A percentile compares a stretch with the other conserved stretches of the same genome.
Conservation (phyloP, 2,113 vertebrate species). For the Narcine bancroftii region DNA sequence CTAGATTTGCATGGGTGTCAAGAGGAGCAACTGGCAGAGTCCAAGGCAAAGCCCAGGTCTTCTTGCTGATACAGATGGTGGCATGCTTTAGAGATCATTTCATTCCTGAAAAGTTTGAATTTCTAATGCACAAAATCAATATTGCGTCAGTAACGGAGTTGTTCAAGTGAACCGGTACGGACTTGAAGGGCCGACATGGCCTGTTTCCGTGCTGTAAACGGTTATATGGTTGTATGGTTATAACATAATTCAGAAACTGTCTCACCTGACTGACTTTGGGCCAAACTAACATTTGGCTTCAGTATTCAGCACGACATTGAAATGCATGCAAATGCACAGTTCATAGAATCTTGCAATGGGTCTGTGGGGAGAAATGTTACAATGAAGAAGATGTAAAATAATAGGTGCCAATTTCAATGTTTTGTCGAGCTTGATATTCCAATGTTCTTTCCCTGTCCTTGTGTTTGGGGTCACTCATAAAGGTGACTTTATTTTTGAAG, state of each 20-base stretch:
- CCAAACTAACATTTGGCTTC: not conserved
- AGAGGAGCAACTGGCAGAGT: not conserved
- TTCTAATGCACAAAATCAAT: not conserved
- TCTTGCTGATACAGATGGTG: not conserved
- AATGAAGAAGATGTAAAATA: not conserved
- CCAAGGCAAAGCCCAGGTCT: not conserved
- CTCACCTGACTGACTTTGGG: not conserved
- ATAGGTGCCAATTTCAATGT: not conserved
- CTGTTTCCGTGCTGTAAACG: too few relatives aligned
- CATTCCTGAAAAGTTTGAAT: not conserved
- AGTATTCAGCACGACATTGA: not conserved
- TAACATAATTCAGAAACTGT: not conserved
- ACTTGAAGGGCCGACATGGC: too few relatives aligned
- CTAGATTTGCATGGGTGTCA: not conserved
- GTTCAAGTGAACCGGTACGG: too few relatives aligned
- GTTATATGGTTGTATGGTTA: not conserved
- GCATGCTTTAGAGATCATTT: not conserved
- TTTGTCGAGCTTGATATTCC: not conserved
- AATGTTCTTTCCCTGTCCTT: not conserved
- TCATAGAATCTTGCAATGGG: not conserved
- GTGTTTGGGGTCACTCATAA: not conserved
- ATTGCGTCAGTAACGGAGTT: too few relatives aligned
- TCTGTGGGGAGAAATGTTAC: not conserved
- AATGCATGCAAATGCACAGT: not conserved
- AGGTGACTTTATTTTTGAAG: not conserved